Evolutionary conservation across 1,140 invertebrate genomes (phyloP).

Genomic region (Anastatus disparis): DNA sequence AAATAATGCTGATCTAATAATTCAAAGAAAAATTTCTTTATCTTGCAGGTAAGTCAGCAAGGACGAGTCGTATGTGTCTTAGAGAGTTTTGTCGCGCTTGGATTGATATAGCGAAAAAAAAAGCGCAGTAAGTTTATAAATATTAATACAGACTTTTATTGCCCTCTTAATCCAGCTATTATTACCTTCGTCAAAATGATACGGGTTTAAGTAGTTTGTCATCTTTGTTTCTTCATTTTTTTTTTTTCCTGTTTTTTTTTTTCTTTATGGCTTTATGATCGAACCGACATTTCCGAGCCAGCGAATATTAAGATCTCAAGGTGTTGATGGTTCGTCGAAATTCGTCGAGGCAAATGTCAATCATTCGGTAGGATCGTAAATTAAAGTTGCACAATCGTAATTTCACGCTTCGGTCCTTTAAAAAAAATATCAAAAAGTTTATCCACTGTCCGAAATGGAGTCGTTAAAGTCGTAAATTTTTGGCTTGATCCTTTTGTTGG

Average conservation of each 20-base stretch:
- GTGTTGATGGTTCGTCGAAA: slow-evolving; percentile 13
- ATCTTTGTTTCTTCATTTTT: no score
- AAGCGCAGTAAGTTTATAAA: slow-evolving; percentile 4
- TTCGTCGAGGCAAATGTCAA: slow-evolving; percentile 15
- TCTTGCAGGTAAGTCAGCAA: slow-evolving; percentile 19
- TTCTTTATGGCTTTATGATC: slow-evolving; percentile 2
- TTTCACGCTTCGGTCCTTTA: slow-evolving; percentile 4
- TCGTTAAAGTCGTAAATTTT: background rate
- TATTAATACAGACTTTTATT: slow-evolving; percentile 21
- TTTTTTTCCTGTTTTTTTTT: background rate
- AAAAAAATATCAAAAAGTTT: background rate
- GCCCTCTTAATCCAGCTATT: slow-evolving; percentile 9
- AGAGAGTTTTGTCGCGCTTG: no score
- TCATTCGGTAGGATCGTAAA: slow-evolving; percentile 14
- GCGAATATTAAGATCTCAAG: background rate
- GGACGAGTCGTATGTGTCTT: no score
- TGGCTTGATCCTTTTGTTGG: background rate
- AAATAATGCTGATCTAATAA: background rate
- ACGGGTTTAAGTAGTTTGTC: no score
- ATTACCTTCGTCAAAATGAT: slow-evolving; percentile 11
- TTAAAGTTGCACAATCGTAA: slow-evolving; percentile 25
- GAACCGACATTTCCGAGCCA: background rate
- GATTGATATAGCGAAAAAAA: no score
- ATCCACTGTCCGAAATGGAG: background rate
- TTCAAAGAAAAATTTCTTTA: background rate